A percentile compares a stretch with the other conserved stretches of the same genome.
phyloP scores from a whole-genome alignment of 92 coral and sea anemone genomes.

The Umimayanthus chanpuru region DNA sequence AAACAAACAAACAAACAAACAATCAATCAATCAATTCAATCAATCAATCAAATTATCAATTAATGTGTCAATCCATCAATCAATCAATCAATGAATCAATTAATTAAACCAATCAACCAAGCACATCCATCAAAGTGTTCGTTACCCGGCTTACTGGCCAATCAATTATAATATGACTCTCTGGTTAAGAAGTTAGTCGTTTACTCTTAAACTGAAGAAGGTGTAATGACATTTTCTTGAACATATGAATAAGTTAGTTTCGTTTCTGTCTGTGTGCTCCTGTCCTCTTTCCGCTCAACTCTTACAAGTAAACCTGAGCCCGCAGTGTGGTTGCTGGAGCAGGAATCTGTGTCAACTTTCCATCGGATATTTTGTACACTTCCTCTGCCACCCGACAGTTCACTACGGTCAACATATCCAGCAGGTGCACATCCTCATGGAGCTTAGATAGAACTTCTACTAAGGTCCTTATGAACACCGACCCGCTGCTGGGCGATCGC shows the following conservation, averaged over 20 bases:
- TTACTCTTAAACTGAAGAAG: too few species aligned
- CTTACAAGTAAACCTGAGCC: conserved; percentile 37
- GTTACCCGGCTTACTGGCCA: too few species aligned
- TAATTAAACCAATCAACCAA: too few species aligned
- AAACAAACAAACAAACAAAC: too few species aligned
- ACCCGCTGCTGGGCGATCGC: conserved; percentile 27
- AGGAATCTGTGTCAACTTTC: conserved; percentile 39
- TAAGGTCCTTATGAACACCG: conserved; percentile 18
- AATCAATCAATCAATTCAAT: too few species aligned
- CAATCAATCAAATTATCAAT: too few species aligned
- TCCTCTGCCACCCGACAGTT: conserved; percentile 43
- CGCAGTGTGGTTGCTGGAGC: conserved; percentile 46
- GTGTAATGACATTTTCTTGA: too few species aligned
- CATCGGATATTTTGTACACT: background rate
- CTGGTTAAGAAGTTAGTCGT: too few species aligned
- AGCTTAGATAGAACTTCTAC: conserved; percentile 31
- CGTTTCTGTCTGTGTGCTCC: background rate
- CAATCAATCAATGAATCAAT: too few species aligned
- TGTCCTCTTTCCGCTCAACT: background rate
- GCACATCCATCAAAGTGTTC: too few species aligned
- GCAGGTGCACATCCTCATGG: conserved; percentile 33
- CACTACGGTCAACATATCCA: conserved; percentile 46
- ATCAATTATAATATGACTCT: too few species aligned
- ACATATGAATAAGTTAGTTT: background rate
- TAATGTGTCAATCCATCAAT: too few species aligned